Evolutionary conservation across 2,113 vertebrate species (phyloP), one percentile per base, ranked within the genome.

Genomic region (Silurus glanis): DNA sequence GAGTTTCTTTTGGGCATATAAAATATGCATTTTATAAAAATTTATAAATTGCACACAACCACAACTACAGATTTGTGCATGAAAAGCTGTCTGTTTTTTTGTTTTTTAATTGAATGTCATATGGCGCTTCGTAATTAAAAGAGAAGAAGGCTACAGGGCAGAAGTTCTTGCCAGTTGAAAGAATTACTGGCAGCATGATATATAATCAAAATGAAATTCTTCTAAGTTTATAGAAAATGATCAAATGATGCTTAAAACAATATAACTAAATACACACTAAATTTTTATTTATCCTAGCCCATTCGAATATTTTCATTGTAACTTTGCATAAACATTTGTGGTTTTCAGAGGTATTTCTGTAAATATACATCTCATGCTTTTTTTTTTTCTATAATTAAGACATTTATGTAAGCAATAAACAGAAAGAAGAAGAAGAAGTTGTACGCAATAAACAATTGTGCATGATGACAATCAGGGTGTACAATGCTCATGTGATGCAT

Each of bases 91-190:
- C 16, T 0, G 25, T 67, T 69, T 6, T 69, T 14, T n/a, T 64
- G 25, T 1, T 23, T 23, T 71, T 45, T 19, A 12, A 19, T 55
- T 82, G 66, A 64, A 83, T 28, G 5, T 56, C 78, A 85, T 85
- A 80, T 80, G 62, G 69, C 14, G 17, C 53, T 72, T 85, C 14
- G 67, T 85, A 76, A 85, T 85, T 85, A 59, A 88, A 67, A 56
- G 14, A 74, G 45, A 47, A 82, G 56, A n/a, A 83, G 71, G 16
- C 47, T 66, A 9, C 45, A 78, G 14, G 67, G 28, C 69, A 82
- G 23, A 6, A 47, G 7, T 23, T 66, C 28, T 67, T 51, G 59
- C n/a, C 16, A 51, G 28, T 83, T 66, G n/a, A 53, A n/a, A 64
- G 28, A 55, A 66, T n/a, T 69, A 55, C 17, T 75, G 19, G 13